Evolutionary conservation across 2,113 vertebrate species (phyloP).

Genomic region (Strix aluco): DNA sequence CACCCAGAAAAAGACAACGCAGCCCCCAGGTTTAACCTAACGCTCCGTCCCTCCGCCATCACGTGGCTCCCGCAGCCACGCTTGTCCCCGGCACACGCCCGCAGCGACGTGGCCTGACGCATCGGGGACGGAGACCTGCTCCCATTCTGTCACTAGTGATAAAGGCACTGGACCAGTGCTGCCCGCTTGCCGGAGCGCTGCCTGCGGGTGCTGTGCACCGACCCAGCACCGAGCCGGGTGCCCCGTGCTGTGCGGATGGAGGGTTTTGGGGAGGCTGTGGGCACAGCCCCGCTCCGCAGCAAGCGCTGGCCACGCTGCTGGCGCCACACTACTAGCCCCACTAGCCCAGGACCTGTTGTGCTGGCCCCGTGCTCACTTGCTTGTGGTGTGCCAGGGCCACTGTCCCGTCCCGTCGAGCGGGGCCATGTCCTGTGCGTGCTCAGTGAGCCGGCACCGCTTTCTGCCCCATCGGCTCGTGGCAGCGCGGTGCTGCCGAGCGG

Average conservation of each 20-base stretch:
- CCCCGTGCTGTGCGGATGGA: background rate
- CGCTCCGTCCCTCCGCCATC: fast-evolving
- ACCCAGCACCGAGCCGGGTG: fast-evolving
- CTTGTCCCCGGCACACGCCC: background rate
- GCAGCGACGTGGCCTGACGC: background rate
- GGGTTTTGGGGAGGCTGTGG: background rate
- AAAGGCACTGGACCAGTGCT: background rate
- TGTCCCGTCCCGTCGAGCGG: fast-evolving
- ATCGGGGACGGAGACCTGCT: constrained; percentile 33
- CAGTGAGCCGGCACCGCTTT: background rate
- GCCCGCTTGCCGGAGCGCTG: background rate
- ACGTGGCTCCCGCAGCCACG: background rate
- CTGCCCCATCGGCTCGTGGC: constrained; percentile 31
- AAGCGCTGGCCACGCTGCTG: fast-evolving
- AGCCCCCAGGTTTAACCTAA: fast-evolving
- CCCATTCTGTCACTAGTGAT: constrained; percentile 63
- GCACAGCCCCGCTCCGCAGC: background rate
- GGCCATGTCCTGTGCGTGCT: background rate
- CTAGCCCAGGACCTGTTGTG: fast-evolving
- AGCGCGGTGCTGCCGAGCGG: background rate
- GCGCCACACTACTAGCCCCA: background rate
- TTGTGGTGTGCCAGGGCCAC: fast-evolving
- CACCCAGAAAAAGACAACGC: fast-evolving
- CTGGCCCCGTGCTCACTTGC: background rate
- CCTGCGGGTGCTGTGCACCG: background rate